Base-by-base conservation (phyloP, 1,140 invertebrate species). In the Bradynema listronoti region DNA sequence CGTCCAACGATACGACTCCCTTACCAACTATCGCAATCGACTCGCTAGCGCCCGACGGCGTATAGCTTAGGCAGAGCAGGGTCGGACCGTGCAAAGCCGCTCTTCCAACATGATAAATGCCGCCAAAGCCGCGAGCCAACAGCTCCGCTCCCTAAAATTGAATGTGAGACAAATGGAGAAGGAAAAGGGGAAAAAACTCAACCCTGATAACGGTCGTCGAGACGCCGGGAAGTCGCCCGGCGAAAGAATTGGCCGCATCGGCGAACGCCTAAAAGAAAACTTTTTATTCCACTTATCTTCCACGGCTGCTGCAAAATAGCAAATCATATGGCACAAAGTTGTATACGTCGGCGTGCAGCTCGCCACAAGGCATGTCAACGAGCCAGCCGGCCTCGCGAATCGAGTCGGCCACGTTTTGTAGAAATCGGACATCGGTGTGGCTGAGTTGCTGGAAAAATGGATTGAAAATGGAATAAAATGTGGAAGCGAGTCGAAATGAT, bases 1-100 rank as follows among this genome's bases (percentile, higher is more conserved):
- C 91, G 75, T 93, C 90, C 78, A 88, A 93, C 5, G n/a, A n/a
- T n/a, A 92, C 88, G 77, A 93, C 91, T 50, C 83, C 90, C 80
- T 93, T 93, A 29, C 90, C 90, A 46, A 93, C 90, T 85, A 89
- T 88, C 2, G 89, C 89, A 58, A 90, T 84, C 2, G 82, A 87
- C 67, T 87, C 83, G 14, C 83, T 84, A 9, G 87, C 86, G 4
- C 83, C 84, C 19, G 81, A 78, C 22, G 81, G 82, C 19, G 63
- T 77, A 77, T 89, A 84, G 53, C 86, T 87, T 14, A 91, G 80
- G 5, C 87, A 83, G 6, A 86, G 88, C 1, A 92, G 81, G 1
- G 88, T 88, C 14, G 90, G 90, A 0, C 85, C 85, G 32, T 84
- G 82, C 7, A 78, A 76, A 0, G 88, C 87, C 4, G 87, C 87